Base-by-base conservation (phyloP, 2,113 vertebrate species). In the Rhegmatorhina hoffmannsi region DNA sequence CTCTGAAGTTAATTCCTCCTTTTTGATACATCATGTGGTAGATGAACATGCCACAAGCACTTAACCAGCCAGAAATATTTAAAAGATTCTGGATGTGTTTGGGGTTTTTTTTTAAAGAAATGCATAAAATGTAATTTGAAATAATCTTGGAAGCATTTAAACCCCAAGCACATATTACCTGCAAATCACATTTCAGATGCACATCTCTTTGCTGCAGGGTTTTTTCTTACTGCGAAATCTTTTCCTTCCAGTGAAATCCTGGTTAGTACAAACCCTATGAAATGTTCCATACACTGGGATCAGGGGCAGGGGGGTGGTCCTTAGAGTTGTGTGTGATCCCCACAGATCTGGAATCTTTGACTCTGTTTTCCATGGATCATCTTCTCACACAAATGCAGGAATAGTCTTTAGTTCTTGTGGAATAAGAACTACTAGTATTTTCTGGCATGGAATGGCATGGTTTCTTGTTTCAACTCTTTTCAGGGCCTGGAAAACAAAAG, bases 401-500 rank as follows among this genome's bases (percentile, higher is more conserved):
- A 70, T 7, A 49, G 86, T 76, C 89, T 92, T 94, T 88, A 13
- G 34, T 84, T 80, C 59, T 76, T 76, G 33, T 44, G 68, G 43
- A 53, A 89, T 58, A 56, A 85, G 94, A 94, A 82, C 91, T 69
- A 78, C 56, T 96, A 82, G 31, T 91, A 7, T 82, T 78, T 86
- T 75, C 73, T 76, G 74, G 67, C 17, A 10, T 55, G 63, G 44
- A 89, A 89, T n/a, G 66, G 74, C 63, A 21, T 15, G 40, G 49
- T 56, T 91, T 40, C 36, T 73, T 73, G 34, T 50, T 92, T 95
- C 79, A 84, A 14, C 55, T 53, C 16, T 75, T 69, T 83, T 96
- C 79, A 98, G 72, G 97, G 97, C 91, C 98, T 98, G 90, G 83
- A 70, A 92, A 96, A 85, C 44, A 84, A 83, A 80, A 89, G 3